Base-by-base conservation (phyloP, 1,140 invertebrate genomes). In the Platyscapa corneri region DNA sequence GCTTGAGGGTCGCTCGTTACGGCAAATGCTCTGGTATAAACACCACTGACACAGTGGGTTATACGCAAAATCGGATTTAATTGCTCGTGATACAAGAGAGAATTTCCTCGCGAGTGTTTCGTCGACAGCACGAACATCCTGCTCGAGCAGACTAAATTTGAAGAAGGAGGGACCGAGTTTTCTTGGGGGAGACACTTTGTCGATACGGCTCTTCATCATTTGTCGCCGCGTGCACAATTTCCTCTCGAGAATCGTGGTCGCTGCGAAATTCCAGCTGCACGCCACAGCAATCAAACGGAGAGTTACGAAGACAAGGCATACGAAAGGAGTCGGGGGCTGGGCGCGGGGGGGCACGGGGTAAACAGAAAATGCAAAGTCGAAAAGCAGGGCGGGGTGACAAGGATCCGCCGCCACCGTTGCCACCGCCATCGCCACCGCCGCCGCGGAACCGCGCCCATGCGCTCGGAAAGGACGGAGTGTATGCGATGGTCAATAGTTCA, bases 371-470 rank as follows among this genome's bases (percentile, higher is more conserved):
- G 88, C 86, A 81, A 87, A 88, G 87, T 86, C 87, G 86, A 88
- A 70, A 84, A 82, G 85, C 80, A 87, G 88, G 88, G 87, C 83
- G 87, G 88, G 88, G 87, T 89, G 87, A 88, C 86, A 76, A 88
- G 83, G 86, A 87, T 87, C 80, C 83, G 85, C 77, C 39, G 27
- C 34, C 39, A 60, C n/a, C 23, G 10, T 30, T 34, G 23, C 32
- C 32, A 83, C 77, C 39, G 27, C 74, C 82, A n/a, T 49, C 39
- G 70, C 70, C 53, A 37, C 32, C 49, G 37, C 80, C 39, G 34
- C 32, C 78, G 42, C 83, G 42, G 87, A 91, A 91, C 90, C 90
- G 91, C 90, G 87, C 89, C 90, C 89, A 90, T 91, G 87, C 88
- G 90, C 89, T 92, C 87, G 86, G 76, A 86, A 89, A 82, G 79